These are phyloP conservation scores for Arctia plantaginis DNA, from an alignment of 2,888 invertebrate species.

Conservation along the genomic window DNA sequence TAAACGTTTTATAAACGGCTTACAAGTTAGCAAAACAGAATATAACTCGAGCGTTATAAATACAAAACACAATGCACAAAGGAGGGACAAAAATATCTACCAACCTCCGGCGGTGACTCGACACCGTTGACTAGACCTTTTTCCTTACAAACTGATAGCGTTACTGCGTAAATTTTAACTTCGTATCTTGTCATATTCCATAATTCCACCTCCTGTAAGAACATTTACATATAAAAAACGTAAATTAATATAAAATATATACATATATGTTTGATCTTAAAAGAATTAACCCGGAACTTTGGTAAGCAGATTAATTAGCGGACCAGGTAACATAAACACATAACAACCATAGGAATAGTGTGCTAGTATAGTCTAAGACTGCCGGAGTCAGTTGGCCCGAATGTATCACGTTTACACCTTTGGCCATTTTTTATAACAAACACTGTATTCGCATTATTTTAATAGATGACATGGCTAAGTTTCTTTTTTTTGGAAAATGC, in stretches of 20 bases:
- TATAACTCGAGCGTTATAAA: not conserved
- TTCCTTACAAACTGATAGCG: constrained; percentile 72
- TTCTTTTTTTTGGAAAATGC: too few species aligned
- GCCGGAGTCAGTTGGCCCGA: too few species aligned
- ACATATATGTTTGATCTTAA: not conserved
- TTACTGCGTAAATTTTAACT: constrained; percentile 80
- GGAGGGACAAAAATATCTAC: not conserved
- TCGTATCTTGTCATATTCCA: constrained; percentile 78
- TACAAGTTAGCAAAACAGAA: not conserved
- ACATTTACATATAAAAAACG: not conserved
- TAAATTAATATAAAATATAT: not conserved
- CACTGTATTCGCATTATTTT: too few species aligned
- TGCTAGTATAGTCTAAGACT: too few species aligned
- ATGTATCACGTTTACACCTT: too few species aligned
- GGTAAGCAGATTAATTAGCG: too few species aligned
- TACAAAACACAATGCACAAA: not conserved
- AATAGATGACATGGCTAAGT: too few species aligned
- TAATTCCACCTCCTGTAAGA: constrained; percentile 71
- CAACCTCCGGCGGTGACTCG: constrained; percentile 74
- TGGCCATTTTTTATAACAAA: too few species aligned
- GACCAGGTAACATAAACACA: too few species aligned
- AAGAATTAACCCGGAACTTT: too few species aligned
- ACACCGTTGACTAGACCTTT: constrained; percentile 72
- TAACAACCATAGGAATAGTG: too few species aligned
- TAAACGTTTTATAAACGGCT: not conserved